Conservation (phyloP, 2,888 invertebrate genomes). For the Noctua janthina region DNA sequence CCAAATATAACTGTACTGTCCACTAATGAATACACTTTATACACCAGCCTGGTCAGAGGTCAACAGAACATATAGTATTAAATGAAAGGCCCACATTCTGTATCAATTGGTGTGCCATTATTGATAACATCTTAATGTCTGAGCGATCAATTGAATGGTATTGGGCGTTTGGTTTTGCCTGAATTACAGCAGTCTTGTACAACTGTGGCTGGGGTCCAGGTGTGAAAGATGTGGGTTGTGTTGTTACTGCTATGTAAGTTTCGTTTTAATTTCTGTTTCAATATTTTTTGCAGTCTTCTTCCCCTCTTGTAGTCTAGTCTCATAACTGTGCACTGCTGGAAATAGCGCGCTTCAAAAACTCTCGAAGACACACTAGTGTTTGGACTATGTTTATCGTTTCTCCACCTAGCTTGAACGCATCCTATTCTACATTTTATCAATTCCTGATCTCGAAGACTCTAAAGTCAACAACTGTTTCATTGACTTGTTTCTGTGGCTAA, state of each 20-base stretch:
- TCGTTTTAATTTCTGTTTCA: constrained; percentile 2
- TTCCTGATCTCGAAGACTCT: no score
- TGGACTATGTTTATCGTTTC: not conserved
- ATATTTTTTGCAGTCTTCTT: not conserved
- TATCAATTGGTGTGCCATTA: constrained; percentile 51
- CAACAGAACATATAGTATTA: constrained; percentile 45
- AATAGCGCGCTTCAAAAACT: no score
- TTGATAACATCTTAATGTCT: constrained; percentile 54
- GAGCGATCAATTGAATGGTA: constrained; percentile 47
- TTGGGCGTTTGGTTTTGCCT: constrained; percentile 24
- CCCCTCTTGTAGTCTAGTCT: not conserved
- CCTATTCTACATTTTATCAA: not conserved
- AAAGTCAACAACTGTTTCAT: no score
- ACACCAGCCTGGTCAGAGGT: constrained; percentile 30
- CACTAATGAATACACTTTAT: constrained; percentile 23
- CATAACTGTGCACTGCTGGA: not conserved
- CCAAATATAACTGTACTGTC: not conserved
- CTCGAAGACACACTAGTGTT: not conserved
- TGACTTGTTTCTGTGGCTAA: no score
- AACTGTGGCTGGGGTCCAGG: constrained; percentile 1
- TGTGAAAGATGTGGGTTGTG: constrained; percentile 54
- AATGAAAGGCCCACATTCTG: constrained; percentile 45
- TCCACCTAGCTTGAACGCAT: not conserved
- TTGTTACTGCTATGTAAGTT: constrained; percentile 53
- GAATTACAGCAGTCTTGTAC: constrained; percentile 38